Evolutionary conservation across 1,140 invertebrate genomes (phyloP), one percentile per base, ranked within the genome.

Genomic region (Drosophila auraria): DNA sequence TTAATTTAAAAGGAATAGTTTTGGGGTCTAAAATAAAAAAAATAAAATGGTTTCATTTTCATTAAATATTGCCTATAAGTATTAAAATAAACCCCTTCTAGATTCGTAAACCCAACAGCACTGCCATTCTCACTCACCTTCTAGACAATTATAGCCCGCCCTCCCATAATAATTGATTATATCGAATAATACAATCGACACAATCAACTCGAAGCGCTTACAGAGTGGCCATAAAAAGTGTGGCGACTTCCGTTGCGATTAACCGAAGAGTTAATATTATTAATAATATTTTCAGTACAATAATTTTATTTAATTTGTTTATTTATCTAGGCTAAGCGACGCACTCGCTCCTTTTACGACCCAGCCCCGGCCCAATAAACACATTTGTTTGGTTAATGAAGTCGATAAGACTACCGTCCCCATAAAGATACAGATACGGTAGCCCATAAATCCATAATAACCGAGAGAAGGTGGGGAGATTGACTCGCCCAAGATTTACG

Each of bases 291-390:
- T 80, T 82, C 83, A 84, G 78, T 70, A 83, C 84, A 71, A 89
- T 87, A 82, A 89, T 90, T 90, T 90, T 80, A 80, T 90, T 89
- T 89, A 89, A 89, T 89, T 90, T 89, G 84, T 89, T 89, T 90
- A 90, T 89, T 90, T 89, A 89, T 89, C 86, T 79, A 71, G 69
- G 69, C 65, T 71, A 82, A 80, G 74, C 73, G 54, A 57, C 36
- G 56, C 33, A 47, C 58, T 73, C 69, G 69, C 69, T 44, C 47
- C 38, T 59, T 62, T 78, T 66, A 73, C 45, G 60, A 51, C 65
- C 59, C 25, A 23, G 50, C 30, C 53, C 5, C 47, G 36, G 27
- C 40, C 47, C 86, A 87, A 87, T 87, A 87, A 89, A 87, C 81
- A 89, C 78, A 87, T 89, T 87, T 87, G 84, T 90, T 87, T 89